A percentile compares a stretch with the other conserved stretches of the same genome.
phyloP scores from a whole-genome alignment of 2,888 invertebrate species.

The Leptura quadrifasciata region DNA sequence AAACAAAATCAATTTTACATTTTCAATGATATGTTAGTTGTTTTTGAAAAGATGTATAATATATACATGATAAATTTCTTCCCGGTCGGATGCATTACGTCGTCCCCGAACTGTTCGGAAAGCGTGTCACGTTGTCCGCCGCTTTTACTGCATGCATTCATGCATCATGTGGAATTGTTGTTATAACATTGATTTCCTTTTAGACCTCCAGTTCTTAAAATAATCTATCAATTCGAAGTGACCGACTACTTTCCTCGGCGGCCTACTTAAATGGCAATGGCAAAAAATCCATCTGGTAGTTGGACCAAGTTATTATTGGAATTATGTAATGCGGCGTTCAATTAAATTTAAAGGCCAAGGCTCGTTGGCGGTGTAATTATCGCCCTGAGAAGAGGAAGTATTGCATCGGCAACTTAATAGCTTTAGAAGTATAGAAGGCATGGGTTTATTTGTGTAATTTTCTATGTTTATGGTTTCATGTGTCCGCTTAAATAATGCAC shows the following conservation, averaged over 20 bases:
- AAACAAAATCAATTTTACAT: too few relatives aligned
- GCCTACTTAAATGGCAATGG: constrained; percentile 9
- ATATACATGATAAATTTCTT: too few relatives aligned
- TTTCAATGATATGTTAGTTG: too few relatives aligned
- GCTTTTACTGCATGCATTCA: background rate
- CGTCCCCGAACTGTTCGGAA: background rate
- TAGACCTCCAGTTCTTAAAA: constrained; percentile 11
- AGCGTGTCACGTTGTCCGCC: background rate
- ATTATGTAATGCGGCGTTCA: background rate
- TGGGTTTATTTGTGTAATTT: too few relatives aligned
- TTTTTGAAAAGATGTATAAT: too few relatives aligned
- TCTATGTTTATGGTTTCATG: too few relatives aligned
- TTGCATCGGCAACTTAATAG: background rate
- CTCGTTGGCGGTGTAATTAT: background rate
- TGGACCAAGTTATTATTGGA: constrained; percentile 1
- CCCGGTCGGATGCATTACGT: background rate
- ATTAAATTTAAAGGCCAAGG: background rate
- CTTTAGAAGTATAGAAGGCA: background rate
- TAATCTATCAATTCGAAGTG: constrained; percentile 16
- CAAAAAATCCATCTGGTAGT: background rate
- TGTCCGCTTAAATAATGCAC: too few relatives aligned
- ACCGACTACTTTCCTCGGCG: background rate
- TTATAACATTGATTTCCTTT: constrained; percentile 9
- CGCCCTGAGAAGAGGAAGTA: background rate
- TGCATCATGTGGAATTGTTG: background rate